Evolutionary conservation across 2,113 vertebrate genomes (phyloP).

Genomic region (Cochlearius cochlearius): DNA sequence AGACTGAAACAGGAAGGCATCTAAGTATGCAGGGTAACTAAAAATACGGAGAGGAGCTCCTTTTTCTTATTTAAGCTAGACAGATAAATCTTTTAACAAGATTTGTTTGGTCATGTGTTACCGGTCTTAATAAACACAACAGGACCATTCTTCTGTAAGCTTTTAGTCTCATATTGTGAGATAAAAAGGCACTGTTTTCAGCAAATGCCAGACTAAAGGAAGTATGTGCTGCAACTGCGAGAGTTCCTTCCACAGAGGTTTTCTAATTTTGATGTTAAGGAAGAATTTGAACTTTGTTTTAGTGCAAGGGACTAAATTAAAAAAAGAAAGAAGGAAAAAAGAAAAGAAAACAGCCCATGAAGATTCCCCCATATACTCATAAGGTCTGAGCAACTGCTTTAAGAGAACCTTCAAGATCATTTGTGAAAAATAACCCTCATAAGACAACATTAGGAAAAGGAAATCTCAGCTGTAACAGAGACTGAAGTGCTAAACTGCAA

Average conservation of each 20-base stretch:
- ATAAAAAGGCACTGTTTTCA: slow-evolving; percentile 61
- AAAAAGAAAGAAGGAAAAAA: background rate
- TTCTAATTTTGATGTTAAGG: background rate
- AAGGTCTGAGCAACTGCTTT: background rate
- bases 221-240: background rate
- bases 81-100: slow-evolving; percentile 65
- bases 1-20: background rate
- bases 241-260: background rate
- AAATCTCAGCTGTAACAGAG: background rate
- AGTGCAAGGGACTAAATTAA: background rate
- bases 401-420: background rate
- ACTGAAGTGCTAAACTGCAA: background rate
- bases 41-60: background rate
- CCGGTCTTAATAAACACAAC: slow-evolving; percentile 58
- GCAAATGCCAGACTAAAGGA: slow-evolving; percentile 58
- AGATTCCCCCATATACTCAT: background rate
- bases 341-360: background rate
- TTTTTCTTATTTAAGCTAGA: slow-evolving; percentile 33
- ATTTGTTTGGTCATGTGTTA: slow-evolving; percentile 58
- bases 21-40: background rate
- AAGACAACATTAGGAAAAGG: background rate
- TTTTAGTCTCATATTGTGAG: slow-evolving; percentile 21
- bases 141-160: slow-evolving; percentile 56
- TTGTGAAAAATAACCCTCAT: background rate
- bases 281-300: background rate